These are phyloP conservation scores for Philopedon plagiatum DNA, from an alignment of 2,888 invertebrate genomes.

Conservation along the genomic window DNA sequence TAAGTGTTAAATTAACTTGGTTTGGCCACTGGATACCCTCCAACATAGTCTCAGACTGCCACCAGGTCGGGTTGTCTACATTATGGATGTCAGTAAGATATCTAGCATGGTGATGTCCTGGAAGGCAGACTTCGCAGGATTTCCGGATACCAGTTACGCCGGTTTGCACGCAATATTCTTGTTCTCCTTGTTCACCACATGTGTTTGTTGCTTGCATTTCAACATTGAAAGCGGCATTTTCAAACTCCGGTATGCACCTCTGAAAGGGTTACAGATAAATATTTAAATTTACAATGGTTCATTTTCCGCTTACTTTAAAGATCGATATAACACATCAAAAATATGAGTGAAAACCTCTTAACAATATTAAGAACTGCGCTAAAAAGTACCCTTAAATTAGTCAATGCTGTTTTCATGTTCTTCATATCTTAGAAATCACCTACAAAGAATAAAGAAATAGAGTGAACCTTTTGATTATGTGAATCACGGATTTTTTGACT, in stretches of 20 bases:
- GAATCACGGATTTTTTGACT: too few species aligned
- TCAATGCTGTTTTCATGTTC: too few species aligned
- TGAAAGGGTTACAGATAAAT: slow-evolving; percentile 64
- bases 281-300: too few species aligned
- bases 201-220: slow-evolving; percentile 95
- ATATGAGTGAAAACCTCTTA: too few species aligned
- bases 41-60: slow-evolving; percentile 98
- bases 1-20: slow-evolving; percentile 84
- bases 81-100: slow-evolving; percentile 94
- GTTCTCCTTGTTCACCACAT: slow-evolving; percentile 87
- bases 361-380: too few species aligned
- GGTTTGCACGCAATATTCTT: slow-evolving; percentile 93
- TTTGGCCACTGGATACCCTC: slow-evolving; percentile 93
- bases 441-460: too few species aligned
- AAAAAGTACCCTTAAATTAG: too few species aligned
- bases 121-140: slow-evolving; percentile 85
- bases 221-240: slow-evolving; percentile 94
- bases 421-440: too few species aligned
- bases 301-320: too few species aligned
- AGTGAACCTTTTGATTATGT: too few species aligned
- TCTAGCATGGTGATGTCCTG: slow-evolving; percentile 78
- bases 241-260: slow-evolving; percentile 97
- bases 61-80: slow-evolving; percentile 93
- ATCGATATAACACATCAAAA: too few species aligned
- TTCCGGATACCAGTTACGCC: slow-evolving; percentile 80